phyloP scores from a whole-genome alignment of 2,888 invertebrate species.

The Lobophora halterata region DNA sequence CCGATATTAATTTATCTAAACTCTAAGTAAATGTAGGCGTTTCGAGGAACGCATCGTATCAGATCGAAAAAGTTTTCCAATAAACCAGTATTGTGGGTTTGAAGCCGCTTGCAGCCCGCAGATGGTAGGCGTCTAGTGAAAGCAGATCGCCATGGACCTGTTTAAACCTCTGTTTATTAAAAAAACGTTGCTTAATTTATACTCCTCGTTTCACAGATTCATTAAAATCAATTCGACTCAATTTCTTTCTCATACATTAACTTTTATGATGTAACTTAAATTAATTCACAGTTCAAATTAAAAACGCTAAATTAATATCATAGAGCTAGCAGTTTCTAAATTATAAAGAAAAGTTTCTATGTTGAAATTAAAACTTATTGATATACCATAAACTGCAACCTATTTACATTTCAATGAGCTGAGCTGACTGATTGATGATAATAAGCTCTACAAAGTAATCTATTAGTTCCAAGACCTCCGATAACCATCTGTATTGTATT shows the following conservation, averaged over 20 bases:
- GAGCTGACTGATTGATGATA: conserved; percentile 26
- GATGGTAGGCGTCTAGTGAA: conserved; percentile 64
- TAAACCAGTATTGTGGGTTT: conserved; percentile 43
- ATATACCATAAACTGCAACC: conserved; percentile 9
- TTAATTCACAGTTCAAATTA: conserved; percentile 3
- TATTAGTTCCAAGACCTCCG: conserved; percentile 33
- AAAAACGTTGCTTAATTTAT: conserved; percentile 48
- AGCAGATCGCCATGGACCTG: conserved; percentile 49
- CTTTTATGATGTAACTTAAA: conserved; percentile 19
- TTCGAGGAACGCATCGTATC: conserved; percentile 31
- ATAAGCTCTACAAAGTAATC: conserved; percentile 37
- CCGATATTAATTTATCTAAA: conserved; percentile 60
- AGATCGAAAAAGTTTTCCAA: conserved; percentile 34
- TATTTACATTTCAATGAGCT: conserved; percentile 38
- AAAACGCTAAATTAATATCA: conserved; percentile 10
- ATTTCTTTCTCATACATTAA: conserved; percentile 14
- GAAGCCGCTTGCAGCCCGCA: conserved; percentile 32
- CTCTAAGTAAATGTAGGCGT: conserved; percentile 42
- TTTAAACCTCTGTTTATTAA: conserved; percentile 48
- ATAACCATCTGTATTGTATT: conserved; percentile 64
- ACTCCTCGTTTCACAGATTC: conserved; percentile 52
- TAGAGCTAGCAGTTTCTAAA: conserved; percentile 4
- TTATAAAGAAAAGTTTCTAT: conserved; percentile 1
- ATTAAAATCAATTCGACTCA: conserved; percentile 19
- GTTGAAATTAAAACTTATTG: conserved; percentile 11